A percentile compares a stretch with the other conserved stretches of the same genome.
These are phyloP conservation scores for Amphipoea oculea DNA, from an alignment of 2,888 invertebrate species.

Conservation along the genomic window DNA sequence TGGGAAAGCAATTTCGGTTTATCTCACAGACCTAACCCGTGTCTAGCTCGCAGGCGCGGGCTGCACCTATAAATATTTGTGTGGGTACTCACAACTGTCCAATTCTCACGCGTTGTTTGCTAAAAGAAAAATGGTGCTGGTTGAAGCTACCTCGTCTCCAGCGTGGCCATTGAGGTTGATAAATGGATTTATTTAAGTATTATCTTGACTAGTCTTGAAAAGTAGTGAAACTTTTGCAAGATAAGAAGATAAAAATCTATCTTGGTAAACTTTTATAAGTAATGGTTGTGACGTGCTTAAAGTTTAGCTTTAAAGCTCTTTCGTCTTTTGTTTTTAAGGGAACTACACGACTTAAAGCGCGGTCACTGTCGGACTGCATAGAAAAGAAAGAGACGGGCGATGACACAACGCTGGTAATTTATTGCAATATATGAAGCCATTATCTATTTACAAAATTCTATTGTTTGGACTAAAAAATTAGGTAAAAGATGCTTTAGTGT, in stretches of 20 bases:
- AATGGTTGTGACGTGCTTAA: slow-evolving; percentile 3
- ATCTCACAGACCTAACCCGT: slow-evolving; percentile 44
- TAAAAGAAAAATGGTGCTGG: slow-evolving; percentile 32
- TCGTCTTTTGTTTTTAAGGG: not conserved
- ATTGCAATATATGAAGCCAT: no score
- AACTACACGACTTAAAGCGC: no score
- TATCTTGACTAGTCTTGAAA: slow-evolving; percentile 14
- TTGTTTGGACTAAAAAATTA: no score
- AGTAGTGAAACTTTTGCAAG: slow-evolving; percentile 15
- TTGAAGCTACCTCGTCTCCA: slow-evolving; percentile 22
- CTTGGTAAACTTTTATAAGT: slow-evolving; percentile 8
- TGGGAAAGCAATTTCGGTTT: slow-evolving; percentile 68
- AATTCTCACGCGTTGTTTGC: slow-evolving; percentile 21
- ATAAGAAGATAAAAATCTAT: slow-evolving; percentile 23
- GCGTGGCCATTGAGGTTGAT: slow-evolving; percentile 24
- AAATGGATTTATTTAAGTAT: slow-evolving; percentile 40
- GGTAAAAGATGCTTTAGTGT: no score
- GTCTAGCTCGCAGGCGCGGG: slow-evolving; percentile 26
- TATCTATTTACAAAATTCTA: no score
- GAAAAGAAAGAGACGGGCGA: no score
- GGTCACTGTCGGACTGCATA: no score
- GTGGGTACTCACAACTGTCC: slow-evolving; percentile 20
- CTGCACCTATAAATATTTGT: slow-evolving; percentile 27
- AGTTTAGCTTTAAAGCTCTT: not conserved
- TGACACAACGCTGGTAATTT: no score